Evolutionary conservation across 2,113 vertebrate species (phyloP).

Genomic region (Lutjanus erythropterus): DNA sequence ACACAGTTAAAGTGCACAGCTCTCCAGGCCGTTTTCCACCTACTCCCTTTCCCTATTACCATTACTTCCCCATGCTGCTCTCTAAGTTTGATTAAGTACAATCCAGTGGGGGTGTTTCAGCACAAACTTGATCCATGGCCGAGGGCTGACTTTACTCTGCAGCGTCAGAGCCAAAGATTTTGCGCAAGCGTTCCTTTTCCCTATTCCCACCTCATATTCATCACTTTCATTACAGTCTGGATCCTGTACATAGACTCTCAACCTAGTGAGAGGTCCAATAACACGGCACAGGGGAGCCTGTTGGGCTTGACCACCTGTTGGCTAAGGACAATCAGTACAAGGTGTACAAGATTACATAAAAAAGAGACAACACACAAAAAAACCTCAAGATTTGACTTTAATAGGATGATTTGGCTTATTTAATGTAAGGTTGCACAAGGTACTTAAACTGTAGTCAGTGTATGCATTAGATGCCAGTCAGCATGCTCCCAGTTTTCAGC

Average conservation of each 20-base stretch:
- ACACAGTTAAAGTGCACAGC: conserved; percentile 47
- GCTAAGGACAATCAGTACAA: conserved; percentile 10
- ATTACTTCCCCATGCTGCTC: conserved; percentile 41
- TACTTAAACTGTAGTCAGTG: too few relatives aligned
- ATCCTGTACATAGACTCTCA: conserved; percentile 21
- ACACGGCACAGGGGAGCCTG: background rate
- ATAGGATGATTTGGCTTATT: too few relatives aligned
- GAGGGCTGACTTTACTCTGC: conserved; percentile 48
- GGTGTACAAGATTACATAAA: conserved; percentile 14
- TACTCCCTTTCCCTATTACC: conserved; percentile 39
- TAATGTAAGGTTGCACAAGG: too few relatives aligned
- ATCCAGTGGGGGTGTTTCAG: conserved; percentile 51
- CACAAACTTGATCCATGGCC: conserved; percentile 63
- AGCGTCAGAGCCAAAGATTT: conserved; percentile 48
- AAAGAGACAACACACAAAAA: background rate
- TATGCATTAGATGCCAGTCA: too few relatives aligned
- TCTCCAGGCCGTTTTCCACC: conserved; percentile 41
- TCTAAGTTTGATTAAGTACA: conserved; percentile 58
- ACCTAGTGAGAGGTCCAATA: conserved; percentile 29
- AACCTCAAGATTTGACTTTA: background rate
- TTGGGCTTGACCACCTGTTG: conserved; percentile 18
- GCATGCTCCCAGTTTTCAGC: too few relatives aligned
- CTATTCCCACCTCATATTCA: conserved; percentile 51
- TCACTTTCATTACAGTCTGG: conserved; percentile 54
- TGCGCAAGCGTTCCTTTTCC: conserved; percentile 27